Conservation (phyloP, 92 coral and sea anemone genomes). For the Paragorgia papillata region DNA sequence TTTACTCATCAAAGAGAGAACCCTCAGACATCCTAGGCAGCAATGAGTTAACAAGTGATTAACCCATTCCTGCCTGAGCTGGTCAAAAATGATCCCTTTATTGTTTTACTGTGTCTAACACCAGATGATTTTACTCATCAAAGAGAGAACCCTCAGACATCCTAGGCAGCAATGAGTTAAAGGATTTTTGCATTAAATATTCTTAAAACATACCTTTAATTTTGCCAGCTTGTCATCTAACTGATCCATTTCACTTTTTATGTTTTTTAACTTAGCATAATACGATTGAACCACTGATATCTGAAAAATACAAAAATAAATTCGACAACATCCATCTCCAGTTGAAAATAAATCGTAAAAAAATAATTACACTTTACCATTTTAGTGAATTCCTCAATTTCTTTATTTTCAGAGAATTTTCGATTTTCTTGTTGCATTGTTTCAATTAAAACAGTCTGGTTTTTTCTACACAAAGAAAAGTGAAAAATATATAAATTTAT, state of each 20-base stretch:
- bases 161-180: too few species aligned
- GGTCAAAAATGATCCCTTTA: too few species aligned
- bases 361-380: constrained; percentile 57
- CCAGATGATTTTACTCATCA: too few species aligned
- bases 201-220: constrained; percentile 71
- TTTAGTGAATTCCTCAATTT: constrained; percentile 75
- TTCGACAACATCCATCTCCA: not conserved
- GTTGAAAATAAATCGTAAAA: not conserved
- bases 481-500: too few species aligned
- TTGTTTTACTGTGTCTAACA: too few species aligned
- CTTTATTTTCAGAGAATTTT: constrained; percentile 82
- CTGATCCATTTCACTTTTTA: constrained; percentile 78
- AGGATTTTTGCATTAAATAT: too few species aligned
- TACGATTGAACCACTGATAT: constrained; percentile 75
- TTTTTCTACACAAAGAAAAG: constrained; percentile 59
- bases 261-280: constrained; percentile 73
- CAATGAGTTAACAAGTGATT: too few species aligned
- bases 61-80: too few species aligned
- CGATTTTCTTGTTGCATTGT: constrained; percentile 98
- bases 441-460: constrained; percentile 93
- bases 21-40: too few species aligned
- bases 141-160: too few species aligned
- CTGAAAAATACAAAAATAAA: constrained; percentile 45
- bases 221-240: constrained; percentile 80
- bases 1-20: too few species aligned